phyloP scores from a whole-genome alignment of 1,140 invertebrate species.

The Lineus longissimus region DNA sequence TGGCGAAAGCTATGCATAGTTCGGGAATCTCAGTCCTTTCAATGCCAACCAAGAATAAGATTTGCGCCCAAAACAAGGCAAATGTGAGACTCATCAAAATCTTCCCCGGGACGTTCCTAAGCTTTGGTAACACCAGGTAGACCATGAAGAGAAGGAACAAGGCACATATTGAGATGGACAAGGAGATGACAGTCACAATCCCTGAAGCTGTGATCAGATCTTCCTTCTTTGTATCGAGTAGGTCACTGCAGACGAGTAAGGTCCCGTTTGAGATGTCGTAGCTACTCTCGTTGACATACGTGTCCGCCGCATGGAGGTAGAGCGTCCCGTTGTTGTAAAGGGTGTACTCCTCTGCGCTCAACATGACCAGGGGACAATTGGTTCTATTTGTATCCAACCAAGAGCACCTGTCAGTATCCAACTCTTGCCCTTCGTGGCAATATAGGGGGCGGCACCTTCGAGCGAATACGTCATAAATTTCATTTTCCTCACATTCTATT shows the following conservation, averaged over 20 bases:
- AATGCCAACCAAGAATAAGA: constrained; percentile 51
- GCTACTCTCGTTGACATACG: not conserved
- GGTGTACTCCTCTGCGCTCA: not conserved
- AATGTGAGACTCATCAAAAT: constrained; percentile 54
- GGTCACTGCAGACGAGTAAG: not conserved
- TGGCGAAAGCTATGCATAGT: constrained; percentile 60
- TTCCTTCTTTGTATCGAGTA: not conserved
- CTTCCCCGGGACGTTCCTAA: constrained; percentile 55
- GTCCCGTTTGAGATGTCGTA: not conserved
- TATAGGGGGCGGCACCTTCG: not conserved
- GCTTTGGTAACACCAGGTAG: constrained; percentile 47
- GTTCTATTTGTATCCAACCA: not conserved
- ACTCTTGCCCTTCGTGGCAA: not conserved
- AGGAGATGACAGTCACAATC: constrained; percentile 39
- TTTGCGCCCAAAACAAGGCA: constrained; percentile 51
- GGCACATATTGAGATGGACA: constrained; percentile 50
- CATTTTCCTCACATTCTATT: not conserved
- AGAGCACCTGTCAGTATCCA: not conserved
- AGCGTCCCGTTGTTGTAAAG: not conserved
- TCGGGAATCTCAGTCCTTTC: constrained; percentile 13
- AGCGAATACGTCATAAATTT: not conserved
- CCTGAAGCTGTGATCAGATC: not conserved
- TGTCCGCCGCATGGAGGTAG: not conserved
- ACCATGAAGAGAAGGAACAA: constrained; percentile 52
- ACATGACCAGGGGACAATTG: not conserved